These are phyloP conservation scores for Spheniscus humboldti DNA, from an alignment of 2,797 vertebrate genomes.

Conservation along the genomic window DNA sequence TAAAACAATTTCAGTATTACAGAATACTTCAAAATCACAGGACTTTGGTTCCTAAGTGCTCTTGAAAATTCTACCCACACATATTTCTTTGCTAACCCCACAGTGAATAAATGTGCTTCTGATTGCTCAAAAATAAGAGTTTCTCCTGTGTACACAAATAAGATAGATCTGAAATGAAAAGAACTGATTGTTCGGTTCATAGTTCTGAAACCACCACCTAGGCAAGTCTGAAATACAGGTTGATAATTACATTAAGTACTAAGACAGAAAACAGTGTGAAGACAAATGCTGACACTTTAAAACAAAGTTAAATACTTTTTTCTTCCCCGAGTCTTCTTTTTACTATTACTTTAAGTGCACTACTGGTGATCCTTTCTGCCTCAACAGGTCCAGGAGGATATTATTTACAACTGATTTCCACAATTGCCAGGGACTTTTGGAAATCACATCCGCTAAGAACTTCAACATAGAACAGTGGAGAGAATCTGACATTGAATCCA, in stretches of 20 bases:
- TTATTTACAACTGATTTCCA: neutral
- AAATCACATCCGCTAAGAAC: neutral
- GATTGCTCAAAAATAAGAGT: neutral
- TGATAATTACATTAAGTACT: neutral
- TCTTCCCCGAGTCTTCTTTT: neutral
- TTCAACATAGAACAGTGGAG: neutral
- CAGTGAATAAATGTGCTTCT: neutral
- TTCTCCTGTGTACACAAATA: neutral
- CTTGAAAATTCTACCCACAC: neutral
- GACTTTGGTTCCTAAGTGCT: neutral
- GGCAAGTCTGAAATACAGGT: neutral
- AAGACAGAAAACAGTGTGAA: neutral
- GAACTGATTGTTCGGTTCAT: neutral
- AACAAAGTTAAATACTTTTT: neutral
- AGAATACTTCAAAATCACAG: neutral
- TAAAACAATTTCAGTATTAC: neutral
- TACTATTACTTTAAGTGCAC: neutral
- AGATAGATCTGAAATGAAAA: neutral
- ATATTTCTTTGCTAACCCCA: neutral
- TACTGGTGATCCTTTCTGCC: neutral
- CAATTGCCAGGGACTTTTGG: neutral
- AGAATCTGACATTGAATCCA: neutral
- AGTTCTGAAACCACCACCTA: neutral
- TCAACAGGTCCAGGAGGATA: neutral
- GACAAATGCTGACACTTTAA: neutral